Base-by-base conservation (phyloP, 2,888 invertebrate genomes). In the Pandemis corylana region DNA sequence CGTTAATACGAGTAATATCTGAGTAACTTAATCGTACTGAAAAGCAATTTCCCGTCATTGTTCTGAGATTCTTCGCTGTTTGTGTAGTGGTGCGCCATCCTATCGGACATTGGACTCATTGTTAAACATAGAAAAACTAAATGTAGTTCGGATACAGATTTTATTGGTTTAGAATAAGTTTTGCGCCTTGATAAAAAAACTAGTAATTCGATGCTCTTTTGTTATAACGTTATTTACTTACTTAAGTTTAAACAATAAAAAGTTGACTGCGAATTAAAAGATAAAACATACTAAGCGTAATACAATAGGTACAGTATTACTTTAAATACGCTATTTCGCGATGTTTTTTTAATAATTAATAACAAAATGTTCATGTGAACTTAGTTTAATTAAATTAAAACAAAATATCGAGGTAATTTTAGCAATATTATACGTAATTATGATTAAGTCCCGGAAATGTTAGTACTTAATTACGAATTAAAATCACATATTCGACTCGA, bases 1-100 rank as follows among this genome's bases (percentile, higher is more conserved):
- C 10, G 12, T 5, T 46, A 46, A 46, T 12, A 46, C 12, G 10
- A 6, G 13, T 20, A 56, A 56, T 71, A 56, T 53, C 64, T 36
- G 63, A 63, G 12, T 56, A 67, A 7, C 46, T 63, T 70, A 61
- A 71, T 63, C 44, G 51, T 44, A 59, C 46, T 65, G 78, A 85
- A 87, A 90, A 88, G 86, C 91, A 90, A 92, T 91, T 90, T 90
- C 87, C 87, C 84, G 87, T 88, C 88, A 89, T 91, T 91, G 90
- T 92, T 91, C 89, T 89, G 88, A 89, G 90, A 90, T 91, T 90
- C 87, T 85, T 85, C 85, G 83, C 86, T 81, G 84, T 84, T 81
- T 70, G 77, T 70, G 77, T 76, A 77, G 75, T 63, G 75, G 79
- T 80, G 82, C 81, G 77, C 80, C 79, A 83, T 85, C 81, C 80